These are phyloP conservation scores for Forbesichthys agassizii DNA, from an alignment of 2,113 vertebrate species.

Conservation along the genomic window DNA sequence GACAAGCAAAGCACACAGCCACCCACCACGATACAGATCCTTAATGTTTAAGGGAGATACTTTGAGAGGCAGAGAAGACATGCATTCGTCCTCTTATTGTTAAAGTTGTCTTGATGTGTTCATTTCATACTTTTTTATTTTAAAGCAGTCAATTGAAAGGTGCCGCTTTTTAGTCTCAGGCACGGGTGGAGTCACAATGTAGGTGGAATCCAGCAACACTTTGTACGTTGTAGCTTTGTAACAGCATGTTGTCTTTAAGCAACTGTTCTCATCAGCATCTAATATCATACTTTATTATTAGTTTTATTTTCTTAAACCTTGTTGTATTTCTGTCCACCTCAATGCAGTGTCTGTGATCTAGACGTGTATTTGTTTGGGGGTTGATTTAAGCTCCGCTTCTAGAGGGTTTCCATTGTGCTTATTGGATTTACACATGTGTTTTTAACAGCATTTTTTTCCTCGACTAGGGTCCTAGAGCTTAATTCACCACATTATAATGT, in stretches of 20 bases:
- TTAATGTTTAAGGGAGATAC: slow-evolving; percentile 95
- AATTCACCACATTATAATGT: neutral
- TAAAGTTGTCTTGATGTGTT: neutral
- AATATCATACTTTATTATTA: slow-evolving; percentile 30
- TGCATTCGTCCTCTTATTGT: neutral
- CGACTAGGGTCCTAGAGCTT: neutral
- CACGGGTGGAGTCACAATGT: slow-evolving; percentile 63
- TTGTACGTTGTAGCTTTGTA: slow-evolving; percentile 87
- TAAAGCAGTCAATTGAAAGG: slow-evolving; percentile 17
- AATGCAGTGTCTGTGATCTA: slow-evolving; percentile 29
- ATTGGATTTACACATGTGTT: neutral
- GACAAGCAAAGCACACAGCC: slow-evolving; percentile 78
- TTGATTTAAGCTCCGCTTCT: slow-evolving; percentile 25
- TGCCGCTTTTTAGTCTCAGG: slow-evolving; percentile 52
- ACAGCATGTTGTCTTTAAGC: slow-evolving; percentile 87
- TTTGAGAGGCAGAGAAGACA: slow-evolving; percentile 64
- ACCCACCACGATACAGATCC: slow-evolving; percentile 84
- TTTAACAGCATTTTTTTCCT: too few relatives aligned
- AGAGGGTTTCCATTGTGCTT: neutral
- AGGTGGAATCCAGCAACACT: slow-evolving; percentile 82
- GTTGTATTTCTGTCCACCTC: slow-evolving; percentile 9
- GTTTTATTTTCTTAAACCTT: slow-evolving; percentile 25
- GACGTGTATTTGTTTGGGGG: slow-evolving; percentile 10
- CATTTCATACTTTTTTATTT: slow-evolving; percentile 63
- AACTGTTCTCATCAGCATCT: slow-evolving; percentile 42